Evolutionary conservation across 2,888 invertebrate genomes (phyloP), one percentile per base, ranked within the genome.

Genomic region (Epistrophe grossulariae): DNA sequence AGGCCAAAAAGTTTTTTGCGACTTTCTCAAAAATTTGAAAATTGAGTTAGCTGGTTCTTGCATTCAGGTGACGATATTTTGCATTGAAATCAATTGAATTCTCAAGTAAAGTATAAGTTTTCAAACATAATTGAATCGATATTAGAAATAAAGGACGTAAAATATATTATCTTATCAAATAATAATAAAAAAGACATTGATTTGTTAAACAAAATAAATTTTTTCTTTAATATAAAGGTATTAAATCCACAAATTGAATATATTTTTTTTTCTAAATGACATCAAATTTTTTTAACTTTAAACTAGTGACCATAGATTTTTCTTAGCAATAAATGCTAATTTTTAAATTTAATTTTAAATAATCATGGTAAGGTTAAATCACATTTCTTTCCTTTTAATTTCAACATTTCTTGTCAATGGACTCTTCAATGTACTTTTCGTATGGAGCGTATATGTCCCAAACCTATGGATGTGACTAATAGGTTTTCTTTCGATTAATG

Each of bases 401-500:
- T 43, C 15, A 55, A 31, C 28, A 62, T 24, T 35, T 59, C 11
- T 10, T 35, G 17, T 59, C 35, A 59, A 59, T 59, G 7, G 35
- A 38, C 17, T 59, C 11, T 17, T 11, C 6, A 17, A 35, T 35
- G 59, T 7, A 13, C 1, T 35, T 59, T 35, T 59, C 17, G n/a
- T 31, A 1, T 31, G n/a, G 7, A 4, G 8, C 10, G 28, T 9
- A 31, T 31, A 57, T 1, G 24, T 59, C 52, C 50, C 78, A 35
- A 72, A 24, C 50, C 17, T n/a, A 17, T 57, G 0, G 0, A 13
- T 15, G 45, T 52, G 10, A 48, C 43, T 24, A 10, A 31, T 45
- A 43, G 28, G 8, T 68, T 79, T n/a, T 40, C 15, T 57, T 79
- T 55, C 8, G n/a, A 35, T 68, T 35, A 10, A 24, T 13, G 1